A percentile compares a stretch with the other conserved stretches of the same genome.
Conservation (phyloP, 2,113 vertebrate genomes). For the Cyanistes caeruleus region DNA sequence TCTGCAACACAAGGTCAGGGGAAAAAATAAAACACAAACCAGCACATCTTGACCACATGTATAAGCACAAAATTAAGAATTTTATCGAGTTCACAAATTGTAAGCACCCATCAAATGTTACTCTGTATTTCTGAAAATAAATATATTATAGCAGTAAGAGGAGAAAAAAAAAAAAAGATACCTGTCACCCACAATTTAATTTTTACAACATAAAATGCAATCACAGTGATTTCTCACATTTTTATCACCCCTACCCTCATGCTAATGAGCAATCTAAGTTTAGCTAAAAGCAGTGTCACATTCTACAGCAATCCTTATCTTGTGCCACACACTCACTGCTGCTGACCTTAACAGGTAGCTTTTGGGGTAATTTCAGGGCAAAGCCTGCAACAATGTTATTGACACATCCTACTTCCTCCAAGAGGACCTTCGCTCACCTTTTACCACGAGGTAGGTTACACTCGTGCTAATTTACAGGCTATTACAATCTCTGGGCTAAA, state of each 20-base stretch:
- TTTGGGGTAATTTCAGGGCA: neutral
- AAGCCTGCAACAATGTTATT: neutral
- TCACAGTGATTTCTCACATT: neutral
- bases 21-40: neutral
- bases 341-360: neutral
- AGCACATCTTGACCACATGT: neutral
- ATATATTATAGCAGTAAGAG: neutral
- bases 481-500: neutral
- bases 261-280: neutral
- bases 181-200: neutral
- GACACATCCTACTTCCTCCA: neutral
- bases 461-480: neutral
- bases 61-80: neutral
- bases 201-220: neutral
- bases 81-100: neutral
- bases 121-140: neutral
- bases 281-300: neutral
- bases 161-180: fast-evolving
- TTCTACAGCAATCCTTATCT: neutral
- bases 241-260: neutral
- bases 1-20: neutral
- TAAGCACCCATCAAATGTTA: neutral
- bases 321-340: neutral
- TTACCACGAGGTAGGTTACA: neutral
- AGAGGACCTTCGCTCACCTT: neutral